A percentile compares a stretch with the other conserved stretches of the same genome.
These are phyloP conservation scores for Characodon lateralis DNA, from an alignment of 2,797 vertebrate genomes.

Conservation along the genomic window DNA sequence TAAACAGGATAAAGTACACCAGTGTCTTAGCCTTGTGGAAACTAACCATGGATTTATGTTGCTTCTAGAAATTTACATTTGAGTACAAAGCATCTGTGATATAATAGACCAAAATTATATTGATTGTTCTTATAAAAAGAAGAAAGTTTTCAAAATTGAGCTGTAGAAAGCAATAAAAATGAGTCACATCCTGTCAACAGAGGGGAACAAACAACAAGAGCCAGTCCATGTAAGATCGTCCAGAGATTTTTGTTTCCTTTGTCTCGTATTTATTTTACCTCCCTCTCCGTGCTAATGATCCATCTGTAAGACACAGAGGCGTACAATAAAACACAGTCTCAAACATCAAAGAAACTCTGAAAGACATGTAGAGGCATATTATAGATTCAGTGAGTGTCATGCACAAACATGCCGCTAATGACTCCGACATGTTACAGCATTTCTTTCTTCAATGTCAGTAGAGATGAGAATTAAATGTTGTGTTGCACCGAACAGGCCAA, in stretches of 20 bases:
- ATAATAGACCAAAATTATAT: neutral
- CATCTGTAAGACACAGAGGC: constrained; percentile 50
- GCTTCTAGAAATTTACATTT: neutral
- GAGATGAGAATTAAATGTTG: neutral
- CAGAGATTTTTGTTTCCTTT: constrained; percentile 14
- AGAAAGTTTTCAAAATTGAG: neutral
- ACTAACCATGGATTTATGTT: neutral
- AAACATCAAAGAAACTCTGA: neutral
- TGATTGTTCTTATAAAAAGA: neutral
- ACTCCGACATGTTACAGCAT: neutral
- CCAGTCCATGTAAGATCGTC: constrained; percentile 2
- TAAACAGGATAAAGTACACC: too few species aligned
- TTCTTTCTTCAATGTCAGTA: neutral
- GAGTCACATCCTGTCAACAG: neutral
- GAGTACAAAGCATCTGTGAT: neutral
- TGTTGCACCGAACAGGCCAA: neutral
- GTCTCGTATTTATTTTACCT: constrained; percentile 5
- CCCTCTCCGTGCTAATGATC: constrained; percentile 37
- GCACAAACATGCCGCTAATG: neutral
- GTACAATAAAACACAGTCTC: neutral
- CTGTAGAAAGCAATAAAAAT: neutral
- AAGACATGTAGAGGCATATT: neutral
- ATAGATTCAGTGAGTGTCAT: neutral
- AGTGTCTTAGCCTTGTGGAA: neutral
- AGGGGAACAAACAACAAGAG: neutral